Percentiles rank a stretch among this genome's conserved stretches.
Evolutionary conservation across 2,113 vertebrate species (phyloP).

Genomic region (Spea bombifrons): DNA sequence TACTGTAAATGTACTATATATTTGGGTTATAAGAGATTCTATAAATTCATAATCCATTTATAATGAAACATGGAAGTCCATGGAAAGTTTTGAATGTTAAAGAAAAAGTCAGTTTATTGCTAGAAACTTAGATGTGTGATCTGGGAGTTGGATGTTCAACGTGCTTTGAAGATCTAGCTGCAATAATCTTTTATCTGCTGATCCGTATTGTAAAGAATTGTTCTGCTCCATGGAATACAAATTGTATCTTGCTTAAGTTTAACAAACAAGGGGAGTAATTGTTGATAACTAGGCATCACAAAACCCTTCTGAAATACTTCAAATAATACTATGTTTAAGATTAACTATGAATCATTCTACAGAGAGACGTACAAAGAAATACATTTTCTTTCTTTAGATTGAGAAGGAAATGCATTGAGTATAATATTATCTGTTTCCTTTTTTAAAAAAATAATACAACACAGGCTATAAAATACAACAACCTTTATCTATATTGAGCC

Average conservation of each 20-base stretch:
- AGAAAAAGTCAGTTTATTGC: conserved; percentile 5
- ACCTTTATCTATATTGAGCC: too few species aligned
- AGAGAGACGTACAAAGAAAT: too few species aligned
- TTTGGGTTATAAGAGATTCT: neutral
- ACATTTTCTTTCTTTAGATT: too few species aligned
- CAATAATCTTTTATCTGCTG: conserved; percentile 25
- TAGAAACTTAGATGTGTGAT: conserved; percentile 19
- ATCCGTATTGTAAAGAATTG: conserved; percentile 30
- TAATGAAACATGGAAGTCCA: conserved; percentile 5
- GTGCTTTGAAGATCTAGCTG: conserved; percentile 19
- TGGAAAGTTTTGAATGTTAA: conserved; percentile 14
- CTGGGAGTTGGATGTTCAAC: conserved; percentile 10
- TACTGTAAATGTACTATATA: too few species aligned
- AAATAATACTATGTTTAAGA: too few species aligned
- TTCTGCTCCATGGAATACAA: conserved; percentile 29
- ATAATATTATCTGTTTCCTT: too few species aligned
- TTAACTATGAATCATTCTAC: too few species aligned
- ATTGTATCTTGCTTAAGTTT: conserved; percentile 30
- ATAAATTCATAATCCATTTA: neutral
- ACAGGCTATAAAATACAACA: too few species aligned
- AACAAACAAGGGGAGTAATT: conserved; percentile 1
- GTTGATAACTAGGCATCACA: neutral
- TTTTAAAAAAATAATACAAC: too few species aligned
- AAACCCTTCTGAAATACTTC: too few species aligned
- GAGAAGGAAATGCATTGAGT: too few species aligned